Base-by-base conservation (phyloP, 2,797 vertebrate species). In the Uromys caudimaculatus region DNA sequence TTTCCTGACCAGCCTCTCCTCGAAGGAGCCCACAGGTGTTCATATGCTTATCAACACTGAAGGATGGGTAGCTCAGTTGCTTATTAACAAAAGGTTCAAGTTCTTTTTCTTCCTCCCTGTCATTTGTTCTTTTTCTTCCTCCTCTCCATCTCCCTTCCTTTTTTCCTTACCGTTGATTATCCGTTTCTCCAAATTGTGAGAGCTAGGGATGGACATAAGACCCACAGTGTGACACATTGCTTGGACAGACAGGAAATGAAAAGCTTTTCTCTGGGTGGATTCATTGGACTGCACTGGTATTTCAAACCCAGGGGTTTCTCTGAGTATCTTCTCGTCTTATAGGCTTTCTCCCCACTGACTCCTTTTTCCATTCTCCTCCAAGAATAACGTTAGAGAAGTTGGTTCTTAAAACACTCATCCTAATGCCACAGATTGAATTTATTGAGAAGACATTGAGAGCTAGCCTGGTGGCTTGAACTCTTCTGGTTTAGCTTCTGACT, bases 391-490 rank as follows among this genome's bases (percentile, higher is more conserved):
- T 38, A 71, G 35, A 83, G 71, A 90, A 94, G 58, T 35, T 60
- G 85, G 12, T 29, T 60, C 90, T 95, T 78, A 50, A 50, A 50
- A 27, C 6, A 44, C 6, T 93, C 69, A 76, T 29, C 44, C 71
- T 90, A 93, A 44, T 85, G 73, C 24, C 35, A 38, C 73, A 86
- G 50, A 85, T 82, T 76, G 54, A 38, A 78, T 95, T 90, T 93
- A 91, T 69, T 95, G 92, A 97, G 89, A 93, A 86, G 24, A 2
- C 89, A 81, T 23, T 87, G 58, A 96, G 82, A 10, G 75, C 56
- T 95, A 82, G 69, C 79, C 50, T 95, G 21, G 64, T 73, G 86
- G 27, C 52, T 95, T 88, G 17, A 71, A 85, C 44, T 24, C 32
- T 67, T 69, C 62, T 52, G 91, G 24, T 41, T 29, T 73, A 82